Evolutionary conservation across 2,113 vertebrate genomes (phyloP), one percentile per base, ranked within the genome.

Genomic region (Hippocampus comes): DNA sequence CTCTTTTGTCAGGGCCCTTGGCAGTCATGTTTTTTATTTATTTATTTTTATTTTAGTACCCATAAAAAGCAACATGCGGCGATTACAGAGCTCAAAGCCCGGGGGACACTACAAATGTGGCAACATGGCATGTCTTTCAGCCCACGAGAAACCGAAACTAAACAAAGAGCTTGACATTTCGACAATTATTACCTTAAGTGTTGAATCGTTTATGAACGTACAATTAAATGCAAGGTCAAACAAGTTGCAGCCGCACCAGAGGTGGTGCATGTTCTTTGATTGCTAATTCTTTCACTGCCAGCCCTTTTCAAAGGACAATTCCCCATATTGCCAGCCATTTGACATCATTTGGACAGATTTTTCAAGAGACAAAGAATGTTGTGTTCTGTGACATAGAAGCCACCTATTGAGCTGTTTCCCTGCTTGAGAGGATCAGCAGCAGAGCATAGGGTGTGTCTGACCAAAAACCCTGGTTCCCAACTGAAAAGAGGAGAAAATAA

Each of bases 21-120:
- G 64, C 87, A 81, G 70, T 48, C 64, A 27, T 27, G 64, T 66
- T 64, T 30, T 73, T 78, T 79, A 73, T 51, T 77, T 78, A 66
- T 70, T 78, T 79, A 71, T 42, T 75, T 78, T 79, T 68, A 83
- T 48, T 65, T 46, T 25, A 66, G 64, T 82, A 81, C 88, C 79
- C 77, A 80, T 83, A 81, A 86, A 84, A 87, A 79, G 76, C 86
- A 76, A 67, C 67, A 73, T 76, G 80, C 76, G 77, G 82, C 80
- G 59, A 66, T 76, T 78, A 78, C 81, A 75, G 82, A 89, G 85
- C 75, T 78, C 75, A 81, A 87, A 79, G 76, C 82, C 81, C 82
- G 73, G 70, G 82, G 87, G 87, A 69, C 68, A 74, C 63, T 20
- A 74, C 75, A 76, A 73, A 81, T 79, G 74, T 80, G 74, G 67